Conservation (phyloP, 2,888 invertebrate genomes). For the Nudaria mundana region DNA sequence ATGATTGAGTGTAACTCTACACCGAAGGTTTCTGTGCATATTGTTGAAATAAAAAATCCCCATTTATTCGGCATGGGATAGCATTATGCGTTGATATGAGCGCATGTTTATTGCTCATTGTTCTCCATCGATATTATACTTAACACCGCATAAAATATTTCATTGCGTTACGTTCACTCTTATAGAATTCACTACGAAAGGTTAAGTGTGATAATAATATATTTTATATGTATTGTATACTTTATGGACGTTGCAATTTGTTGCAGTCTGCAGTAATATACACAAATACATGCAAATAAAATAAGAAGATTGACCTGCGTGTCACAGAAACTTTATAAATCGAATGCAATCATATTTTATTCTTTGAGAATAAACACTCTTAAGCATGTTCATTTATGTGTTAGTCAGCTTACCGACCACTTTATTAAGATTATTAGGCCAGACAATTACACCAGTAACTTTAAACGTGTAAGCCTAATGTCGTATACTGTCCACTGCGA, state of each 20-base stretch:
- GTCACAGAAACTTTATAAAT: too few relatives aligned
- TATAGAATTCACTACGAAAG: conserved; percentile 53
- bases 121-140: conserved; percentile 61
- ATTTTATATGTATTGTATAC: conserved; percentile 23
- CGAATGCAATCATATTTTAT: too few relatives aligned
- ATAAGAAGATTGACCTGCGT: conserved; percentile 17
- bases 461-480: too few relatives aligned
- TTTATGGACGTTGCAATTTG: conserved; percentile 33
- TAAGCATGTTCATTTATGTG: too few relatives aligned
- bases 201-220: conserved; percentile 46
- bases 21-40: conserved; percentile 34
- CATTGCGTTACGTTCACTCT: conserved; percentile 52
- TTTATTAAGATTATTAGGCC: too few relatives aligned
- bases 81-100: conserved; percentile 68
- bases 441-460: too few relatives aligned
- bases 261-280: conserved; percentile 16
- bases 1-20: conserved; percentile 45
- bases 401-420: too few relatives aligned
- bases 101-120: conserved; percentile 74
- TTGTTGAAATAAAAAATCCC: conserved; percentile 64
- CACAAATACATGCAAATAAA: conserved; percentile 28
- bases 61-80: conserved; percentile 50
- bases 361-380: too few relatives aligned
- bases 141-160: conserved; percentile 63
- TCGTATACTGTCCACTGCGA: too few relatives aligned